Percentiles rank a stretch among this genome's conserved stretches.
phyloP scores from a whole-genome alignment of 2,113 vertebrate genomes.

The Mystacornis crossleyi region DNA sequence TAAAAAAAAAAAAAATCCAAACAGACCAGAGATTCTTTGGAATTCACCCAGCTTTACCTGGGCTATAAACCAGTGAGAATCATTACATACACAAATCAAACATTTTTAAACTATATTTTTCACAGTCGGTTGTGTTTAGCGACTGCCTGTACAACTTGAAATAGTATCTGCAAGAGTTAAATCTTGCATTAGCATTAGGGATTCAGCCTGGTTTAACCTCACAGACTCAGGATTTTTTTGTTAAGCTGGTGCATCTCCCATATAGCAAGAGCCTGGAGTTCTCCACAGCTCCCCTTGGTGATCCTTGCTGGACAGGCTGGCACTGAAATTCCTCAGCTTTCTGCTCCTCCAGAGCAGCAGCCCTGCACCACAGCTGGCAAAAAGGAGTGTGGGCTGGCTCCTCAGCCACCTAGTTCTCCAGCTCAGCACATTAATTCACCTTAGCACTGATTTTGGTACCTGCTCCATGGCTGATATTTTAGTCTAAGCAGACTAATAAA shows the following conservation, averaged over 20 bases:
- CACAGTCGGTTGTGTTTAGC: background rate
- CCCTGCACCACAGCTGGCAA: background rate
- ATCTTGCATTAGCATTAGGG: background rate
- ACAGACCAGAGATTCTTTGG: background rate
- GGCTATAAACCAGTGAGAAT: background rate
- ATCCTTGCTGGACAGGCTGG: background rate
- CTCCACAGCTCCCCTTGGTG: background rate
- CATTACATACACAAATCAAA: background rate
- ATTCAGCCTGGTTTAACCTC: background rate
- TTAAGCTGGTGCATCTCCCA: background rate
- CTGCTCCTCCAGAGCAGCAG: background rate
- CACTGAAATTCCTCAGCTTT: background rate
- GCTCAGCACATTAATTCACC: background rate
- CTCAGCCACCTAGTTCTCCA: background rate
- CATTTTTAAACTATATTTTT: accelerated
- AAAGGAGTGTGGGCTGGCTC: background rate
- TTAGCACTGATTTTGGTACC: background rate
- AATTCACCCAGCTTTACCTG: background rate
- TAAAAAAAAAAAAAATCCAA: background rate
- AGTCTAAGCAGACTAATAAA: background rate
- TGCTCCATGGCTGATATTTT: background rate
- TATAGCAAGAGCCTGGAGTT: background rate
- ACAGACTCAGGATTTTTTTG: background rate
- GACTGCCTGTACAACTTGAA: background rate
- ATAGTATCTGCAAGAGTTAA: background rate